A percentile compares a stretch with the other conserved stretches of the same genome.
These are phyloP conservation scores for Dryoscopus gambensis DNA, from an alignment of 2,113 vertebrate species.

Conservation along the genomic window DNA sequence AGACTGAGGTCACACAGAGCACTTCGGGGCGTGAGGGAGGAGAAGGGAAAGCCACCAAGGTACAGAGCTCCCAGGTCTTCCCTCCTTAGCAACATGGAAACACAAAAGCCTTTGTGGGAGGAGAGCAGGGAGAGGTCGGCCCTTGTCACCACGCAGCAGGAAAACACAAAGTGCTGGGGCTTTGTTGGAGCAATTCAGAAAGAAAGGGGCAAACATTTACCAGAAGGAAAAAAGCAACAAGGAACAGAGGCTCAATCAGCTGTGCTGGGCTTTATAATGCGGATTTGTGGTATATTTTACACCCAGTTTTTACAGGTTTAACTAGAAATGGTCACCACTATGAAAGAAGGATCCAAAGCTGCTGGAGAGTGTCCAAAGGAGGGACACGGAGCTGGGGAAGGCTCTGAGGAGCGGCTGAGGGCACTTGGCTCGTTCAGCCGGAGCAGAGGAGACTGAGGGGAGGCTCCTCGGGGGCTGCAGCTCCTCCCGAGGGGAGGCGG, in stretches of 20 bases:
- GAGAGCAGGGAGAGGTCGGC: neutral
- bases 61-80: neutral
- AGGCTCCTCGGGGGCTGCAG: no score
- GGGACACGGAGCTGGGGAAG: neutral
- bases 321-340: neutral
- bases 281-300: neutral
- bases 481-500: no score
- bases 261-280: neutral
- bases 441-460: neutral
- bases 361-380: neutral
- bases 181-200: neutral
- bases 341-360: accelerated
- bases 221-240: neutral
- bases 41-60: neutral
- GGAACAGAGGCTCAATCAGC: neutral
- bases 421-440: neutral
- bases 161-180: neutral
- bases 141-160: neutral
- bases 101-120: neutral
- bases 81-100: slow-evolving; percentile 19
- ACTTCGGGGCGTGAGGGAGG: neutral
- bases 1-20: neutral
- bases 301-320: neutral
- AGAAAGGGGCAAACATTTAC: neutral
- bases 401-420: neutral